Conservation (phyloP, 2,888 invertebrate species). For the Lasioglossum oenotherae region DNA sequence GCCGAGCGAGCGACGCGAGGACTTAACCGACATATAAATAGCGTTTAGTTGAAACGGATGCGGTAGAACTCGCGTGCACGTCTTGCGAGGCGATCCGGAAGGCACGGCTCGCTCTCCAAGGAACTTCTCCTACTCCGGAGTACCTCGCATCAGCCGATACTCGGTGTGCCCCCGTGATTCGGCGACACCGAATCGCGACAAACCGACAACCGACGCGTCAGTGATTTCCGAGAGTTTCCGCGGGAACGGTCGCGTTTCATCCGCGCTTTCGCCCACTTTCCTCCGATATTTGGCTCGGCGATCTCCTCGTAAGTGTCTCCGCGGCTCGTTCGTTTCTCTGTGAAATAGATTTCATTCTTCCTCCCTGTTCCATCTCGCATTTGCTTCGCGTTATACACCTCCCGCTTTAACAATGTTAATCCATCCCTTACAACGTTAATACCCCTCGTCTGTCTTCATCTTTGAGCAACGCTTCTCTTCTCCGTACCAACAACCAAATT, state of each 20-base stretch:
- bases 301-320: conserved; percentile 12
- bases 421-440: not conserved
- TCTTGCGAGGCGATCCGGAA: conserved; percentile 66
- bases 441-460: not conserved
- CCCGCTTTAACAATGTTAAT: not conserved
- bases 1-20: conserved; percentile 63
- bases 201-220: conserved; percentile 26
- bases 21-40: conserved; percentile 79
- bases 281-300: not conserved
- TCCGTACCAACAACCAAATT: not conserved
- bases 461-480: not conserved
- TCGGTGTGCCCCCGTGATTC: conserved; percentile 19
- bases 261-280: conserved; percentile 6
- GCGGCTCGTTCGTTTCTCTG: not conserved
- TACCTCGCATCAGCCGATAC: not conserved
- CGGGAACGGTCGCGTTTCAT: conserved; percentile 30
- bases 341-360: not conserved
- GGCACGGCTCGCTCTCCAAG: conserved; percentile 61
- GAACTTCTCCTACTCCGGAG: conserved; percentile 50
- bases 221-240: conserved; percentile 52
- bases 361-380: not conserved
- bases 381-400: not conserved
- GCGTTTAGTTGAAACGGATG: conserved; percentile 75
- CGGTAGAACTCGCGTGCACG: conserved; percentile 72
- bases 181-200: conserved; percentile 17